Base-by-base conservation (phyloP, 2,113 vertebrate genomes). In the Halcyon senegalensis region DNA sequence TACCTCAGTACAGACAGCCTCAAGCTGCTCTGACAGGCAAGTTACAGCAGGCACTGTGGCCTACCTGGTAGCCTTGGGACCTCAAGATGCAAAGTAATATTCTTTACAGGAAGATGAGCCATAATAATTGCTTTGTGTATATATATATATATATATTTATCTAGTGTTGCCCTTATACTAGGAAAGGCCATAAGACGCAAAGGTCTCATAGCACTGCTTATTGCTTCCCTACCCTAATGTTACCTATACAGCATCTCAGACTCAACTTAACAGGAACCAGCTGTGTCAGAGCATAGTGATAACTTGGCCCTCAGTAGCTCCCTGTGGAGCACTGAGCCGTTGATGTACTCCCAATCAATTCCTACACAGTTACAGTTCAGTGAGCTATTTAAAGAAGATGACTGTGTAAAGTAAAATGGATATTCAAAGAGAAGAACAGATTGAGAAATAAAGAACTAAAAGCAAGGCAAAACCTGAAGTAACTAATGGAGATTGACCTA, bases 291-390 rank as follows among this genome's bases (percentile, higher is more conserved):
- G 79, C 89, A 82, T 7, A 73, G 93, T 74, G 89, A 94, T 97
- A 95, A 94, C 88, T 92, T 84, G 90, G 94, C 70, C 92, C 93
- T 94, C 87, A 76, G 93, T 35, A 82, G 56, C 80, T 93, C 74
- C 96, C 95, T 18, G 46, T 6, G n/a, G 94, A 96, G 95, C 8
- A 7, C 86, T 83, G 87, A 93, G 94, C 87, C 90, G 53, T 31
- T 96, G 95, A 95, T 93, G 93, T 92, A 95, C 81, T 96, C 84
- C 94, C 70, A 96, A 97, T 98, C 97, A 96, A 91, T 97, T 96
- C 87, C 84, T 94, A 89, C 85, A 91, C 89, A 89, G 93, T 82
- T 95, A 94, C 84, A 93, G 95, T 93, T 97, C 95, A 95, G 85
- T 82, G 93, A 96, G 77, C 74, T 91, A 56, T 90, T 96, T 94